Conservation (phyloP, 2,888 invertebrate species). For the Cephalotes varians region DNA sequence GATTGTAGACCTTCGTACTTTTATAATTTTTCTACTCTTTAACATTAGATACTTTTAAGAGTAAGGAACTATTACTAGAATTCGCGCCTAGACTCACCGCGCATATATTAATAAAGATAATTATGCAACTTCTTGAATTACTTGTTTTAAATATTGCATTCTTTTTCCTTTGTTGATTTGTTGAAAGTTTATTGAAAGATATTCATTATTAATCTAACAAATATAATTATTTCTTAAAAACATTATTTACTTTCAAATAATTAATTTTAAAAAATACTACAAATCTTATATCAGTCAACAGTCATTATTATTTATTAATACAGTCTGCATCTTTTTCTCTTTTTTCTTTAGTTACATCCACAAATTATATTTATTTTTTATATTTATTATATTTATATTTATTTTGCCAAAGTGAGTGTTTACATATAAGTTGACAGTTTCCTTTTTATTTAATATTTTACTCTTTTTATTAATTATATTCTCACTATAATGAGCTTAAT, state of each 20-base stretch:
- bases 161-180: neutral
- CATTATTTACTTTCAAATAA: neutral
- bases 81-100: conserved; percentile 30
- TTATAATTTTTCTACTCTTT: conserved; percentile 83
- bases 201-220: neutral
- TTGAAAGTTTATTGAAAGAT: too few relatives aligned
- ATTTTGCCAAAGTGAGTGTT: conserved; percentile 18
- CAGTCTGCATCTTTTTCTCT: neutral
- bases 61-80: conserved; percentile 44
- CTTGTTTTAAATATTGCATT: conserved; percentile 11
- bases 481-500: conserved; percentile 4
- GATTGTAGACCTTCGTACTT: conserved; percentile 79
- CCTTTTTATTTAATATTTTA: neutral
- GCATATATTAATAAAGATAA: conserved; percentile 21
- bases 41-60: conserved; percentile 74
- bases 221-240: neutral
- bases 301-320: neutral
- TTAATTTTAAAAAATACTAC: neutral
- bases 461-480: neutral
- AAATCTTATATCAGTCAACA: neutral
- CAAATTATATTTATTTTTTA: conserved; percentile 7
- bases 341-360: neutral
- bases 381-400: too few relatives aligned
- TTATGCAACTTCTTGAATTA: neutral
- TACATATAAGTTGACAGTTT: neutral